Evolutionary conservation across 2,797 vertebrate species (phyloP).

Genomic region (Ctenopoma multispine): DNA sequence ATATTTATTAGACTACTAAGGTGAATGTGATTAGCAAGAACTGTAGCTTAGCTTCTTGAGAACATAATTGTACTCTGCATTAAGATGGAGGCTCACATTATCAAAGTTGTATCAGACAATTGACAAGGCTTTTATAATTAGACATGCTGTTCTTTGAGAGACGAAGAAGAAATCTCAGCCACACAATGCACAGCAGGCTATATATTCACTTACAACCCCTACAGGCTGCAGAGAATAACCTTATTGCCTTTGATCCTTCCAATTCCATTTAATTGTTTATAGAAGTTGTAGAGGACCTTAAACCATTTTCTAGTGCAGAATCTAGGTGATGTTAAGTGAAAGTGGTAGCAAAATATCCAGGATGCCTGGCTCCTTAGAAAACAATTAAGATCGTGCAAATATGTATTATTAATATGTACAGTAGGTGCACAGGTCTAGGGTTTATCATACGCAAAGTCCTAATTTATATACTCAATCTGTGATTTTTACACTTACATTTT

Average conservation of each 20-base stretch:
- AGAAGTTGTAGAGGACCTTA: slow-evolving; percentile 68
- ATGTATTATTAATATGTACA: neutral
- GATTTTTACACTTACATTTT: too few species aligned
- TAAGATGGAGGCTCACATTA: slow-evolving; percentile 74
- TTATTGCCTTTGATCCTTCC: slow-evolving; percentile 79
- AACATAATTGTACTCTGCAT: slow-evolving; percentile 69
- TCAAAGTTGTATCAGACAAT: slow-evolving; percentile 78
- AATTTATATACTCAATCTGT: neutral
- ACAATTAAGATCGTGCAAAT: slow-evolving; percentile 7
- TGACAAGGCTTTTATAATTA: slow-evolving; percentile 79
- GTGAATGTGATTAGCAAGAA: slow-evolving; percentile 72
- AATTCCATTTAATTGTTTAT: slow-evolving; percentile 78
- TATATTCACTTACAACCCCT: slow-evolving; percentile 83
- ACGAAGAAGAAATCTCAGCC: slow-evolving; percentile 70
- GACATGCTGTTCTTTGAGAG: slow-evolving; percentile 77
- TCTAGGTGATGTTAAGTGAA: slow-evolving; percentile 37
- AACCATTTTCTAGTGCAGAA: slow-evolving; percentile 61
- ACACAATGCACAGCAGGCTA: slow-evolving; percentile 84
- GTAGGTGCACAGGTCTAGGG: neutral
- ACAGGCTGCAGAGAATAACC: slow-evolving; percentile 76
- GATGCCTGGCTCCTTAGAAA: neutral
- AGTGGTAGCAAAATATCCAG: slow-evolving; percentile 21
- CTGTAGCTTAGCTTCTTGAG: slow-evolving; percentile 68
- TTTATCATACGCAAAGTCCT: neutral
- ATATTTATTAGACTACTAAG: slow-evolving; percentile 74